phyloP scores from a whole-genome alignment of 1,140 invertebrate genomes.

The Macrobrachium rosenbergii region DNA sequence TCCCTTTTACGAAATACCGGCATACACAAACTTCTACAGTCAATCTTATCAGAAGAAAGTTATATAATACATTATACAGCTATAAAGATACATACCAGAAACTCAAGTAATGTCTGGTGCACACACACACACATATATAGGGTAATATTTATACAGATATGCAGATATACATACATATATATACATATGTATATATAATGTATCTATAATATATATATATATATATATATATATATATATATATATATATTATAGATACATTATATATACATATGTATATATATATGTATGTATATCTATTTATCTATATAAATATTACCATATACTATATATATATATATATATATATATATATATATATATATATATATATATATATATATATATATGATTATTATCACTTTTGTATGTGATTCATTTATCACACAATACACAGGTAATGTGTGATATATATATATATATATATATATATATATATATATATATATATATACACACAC shows the following conservation, averaged over 20 bases:
- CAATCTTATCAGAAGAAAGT: too few relatives aligned
- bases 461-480: neutral
- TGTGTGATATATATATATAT: too few relatives aligned
- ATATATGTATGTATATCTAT: neutral
- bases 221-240: constrained; percentile 4
- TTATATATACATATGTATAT: constrained; percentile 2
- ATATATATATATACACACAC: neutral
- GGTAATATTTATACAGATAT: neutral
- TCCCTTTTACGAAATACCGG: too few relatives aligned
- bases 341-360: constrained; percentile 17
- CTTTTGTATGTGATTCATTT: too few relatives aligned
- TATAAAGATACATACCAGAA: neutral
- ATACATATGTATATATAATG: neutral
- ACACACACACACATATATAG: neutral
- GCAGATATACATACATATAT: constrained; percentile 23
- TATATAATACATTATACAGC: neutral
- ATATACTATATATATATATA: neutral
- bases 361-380: constrained; percentile 10
- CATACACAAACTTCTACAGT: too few relatives aligned
- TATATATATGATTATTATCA: too few relatives aligned
- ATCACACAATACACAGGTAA: too few relatives aligned
- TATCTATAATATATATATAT: neutral
- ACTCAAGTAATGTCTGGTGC: too few relatives aligned
- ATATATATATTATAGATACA: neutral
- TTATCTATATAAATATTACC: neutral